Evolutionary conservation across 2,888 invertebrate species (phyloP).

Genomic region (Phyllotreta striolata): DNA sequence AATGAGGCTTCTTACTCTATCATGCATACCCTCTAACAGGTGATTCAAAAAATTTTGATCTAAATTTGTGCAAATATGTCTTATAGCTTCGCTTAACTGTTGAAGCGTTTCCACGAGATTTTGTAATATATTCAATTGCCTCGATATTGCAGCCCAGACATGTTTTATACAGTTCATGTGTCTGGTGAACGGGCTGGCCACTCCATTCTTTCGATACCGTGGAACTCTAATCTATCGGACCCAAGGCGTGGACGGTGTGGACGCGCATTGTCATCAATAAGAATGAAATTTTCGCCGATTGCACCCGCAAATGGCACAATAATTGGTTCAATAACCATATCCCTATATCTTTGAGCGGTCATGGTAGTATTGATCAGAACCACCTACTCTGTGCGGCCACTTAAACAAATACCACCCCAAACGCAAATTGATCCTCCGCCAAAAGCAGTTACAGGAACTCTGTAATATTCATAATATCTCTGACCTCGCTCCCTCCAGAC

Average conservation of each 20-base stretch:
- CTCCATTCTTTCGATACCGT: conserved; percentile 1
- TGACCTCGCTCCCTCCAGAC: conserved; percentile 1
- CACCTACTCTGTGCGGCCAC: neutral
- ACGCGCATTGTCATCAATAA: neutral
- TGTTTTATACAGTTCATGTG: neutral
- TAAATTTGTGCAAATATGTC: neutral
- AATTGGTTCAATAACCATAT: neutral
- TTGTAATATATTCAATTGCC: neutral
- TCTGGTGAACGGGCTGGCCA: neutral
- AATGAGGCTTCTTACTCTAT: neutral
- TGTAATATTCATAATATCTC: neutral
- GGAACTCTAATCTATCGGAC: neutral
- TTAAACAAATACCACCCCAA: neutral
- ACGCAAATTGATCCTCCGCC: neutral
- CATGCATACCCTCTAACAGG: neutral
- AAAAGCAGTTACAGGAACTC: neutral
- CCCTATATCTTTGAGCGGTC: neutral
- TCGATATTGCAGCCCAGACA: neutral
- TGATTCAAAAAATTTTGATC: neutral
- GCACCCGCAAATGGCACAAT: neutral
- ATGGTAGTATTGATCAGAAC: neutral
- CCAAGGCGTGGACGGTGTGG: neutral
- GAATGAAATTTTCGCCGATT: neutral
- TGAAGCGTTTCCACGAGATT: neutral
- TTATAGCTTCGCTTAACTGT: neutral